Base-by-base conservation (phyloP, 2,797 vertebrate genomes). In the Pogonophryne albipinna region DNA sequence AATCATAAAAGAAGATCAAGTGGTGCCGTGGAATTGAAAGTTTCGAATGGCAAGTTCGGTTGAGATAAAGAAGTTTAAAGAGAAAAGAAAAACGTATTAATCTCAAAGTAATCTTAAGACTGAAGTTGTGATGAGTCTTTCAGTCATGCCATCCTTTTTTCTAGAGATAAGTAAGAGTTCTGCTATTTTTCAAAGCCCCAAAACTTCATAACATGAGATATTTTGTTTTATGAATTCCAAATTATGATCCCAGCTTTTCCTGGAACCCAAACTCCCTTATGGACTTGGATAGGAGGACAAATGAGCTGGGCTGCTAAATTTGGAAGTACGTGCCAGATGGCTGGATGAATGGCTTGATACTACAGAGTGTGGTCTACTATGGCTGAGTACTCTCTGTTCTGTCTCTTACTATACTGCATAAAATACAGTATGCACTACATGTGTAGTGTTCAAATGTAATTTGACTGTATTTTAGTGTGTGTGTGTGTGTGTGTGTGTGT, bases 271-370 rank as follows among this genome's bases (percentile, higher is more conserved):
- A 65, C 62, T 69, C 78, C 89, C 87, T 71, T 73, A 65, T 86
- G 86, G 83, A 71, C 73, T 85, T 85, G 84, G 87, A 82, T 38
- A 67, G 60, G 61, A 83, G 70, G 73, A 75, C 80, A 74, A 80
- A 85, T 60, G 70, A 89, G 78, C 81, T 46, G 69, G 80, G 85
- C 84, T 81, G 89, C 89, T 92, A 90, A 90, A 92, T 92, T 88
- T 92, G 89, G 86, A 87, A 57, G 69, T 56, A 27, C 2, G 6
- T 65, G 83, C 82, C 92, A 93, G 90, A 93, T 93, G 92, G 91
- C 83, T 78, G 70, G 38, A 78, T 62, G 65, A 89, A 81, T 63
- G 63, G 81, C 69, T 89, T 83, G 74, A 78, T 78, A 83, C 71
- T 69, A 74, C 74, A 72, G 57, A 60, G 68, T 83, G 78, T 78